Percentiles rank a stretch among this genome's conserved stretches.
These are phyloP conservation scores for Cercopithecus hamlyni DNA, from an alignment of 2,797 vertebrate genomes.

Conservation along the genomic window DNA sequence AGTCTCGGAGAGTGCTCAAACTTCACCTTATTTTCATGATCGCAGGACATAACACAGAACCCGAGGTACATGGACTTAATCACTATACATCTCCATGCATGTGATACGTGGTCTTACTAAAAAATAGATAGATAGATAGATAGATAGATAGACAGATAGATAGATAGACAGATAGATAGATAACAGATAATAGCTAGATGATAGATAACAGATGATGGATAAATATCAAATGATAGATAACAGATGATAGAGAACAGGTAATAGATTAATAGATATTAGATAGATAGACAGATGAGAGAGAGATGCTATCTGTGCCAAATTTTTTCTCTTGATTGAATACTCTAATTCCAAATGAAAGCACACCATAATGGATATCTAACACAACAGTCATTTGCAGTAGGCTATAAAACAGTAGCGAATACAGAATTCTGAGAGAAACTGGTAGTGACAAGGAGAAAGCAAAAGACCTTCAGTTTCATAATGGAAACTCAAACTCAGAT, in stretches of 20 bases:
- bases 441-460: slow-evolving; percentile 40
- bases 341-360: background rate
- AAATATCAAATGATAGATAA: background rate
- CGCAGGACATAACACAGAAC: background rate
- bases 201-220: background rate
- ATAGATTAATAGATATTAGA: background rate
- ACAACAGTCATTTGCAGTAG: background rate
- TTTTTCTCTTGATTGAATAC: background rate
- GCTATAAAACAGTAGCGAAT: slow-evolving; percentile 55
- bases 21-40: background rate
- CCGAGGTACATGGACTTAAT: background rate
- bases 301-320: background rate
- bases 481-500: slow-evolving; percentile 48
- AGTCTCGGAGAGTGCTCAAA: background rate
- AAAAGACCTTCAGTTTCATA: slow-evolving; percentile 55
- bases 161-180: background rate
- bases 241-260: background rate
- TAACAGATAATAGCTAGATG: background rate
- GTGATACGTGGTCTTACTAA: background rate
- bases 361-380: background rate
- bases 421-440: background rate
- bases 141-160: background rate
- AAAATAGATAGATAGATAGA: background rate
- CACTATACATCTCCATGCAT: background rate
- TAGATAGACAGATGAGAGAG: background rate